Evolutionary conservation across 1,140 invertebrate species (phyloP), one percentile per base, ranked within the genome.

Genomic region (Uloborus diversus): DNA sequence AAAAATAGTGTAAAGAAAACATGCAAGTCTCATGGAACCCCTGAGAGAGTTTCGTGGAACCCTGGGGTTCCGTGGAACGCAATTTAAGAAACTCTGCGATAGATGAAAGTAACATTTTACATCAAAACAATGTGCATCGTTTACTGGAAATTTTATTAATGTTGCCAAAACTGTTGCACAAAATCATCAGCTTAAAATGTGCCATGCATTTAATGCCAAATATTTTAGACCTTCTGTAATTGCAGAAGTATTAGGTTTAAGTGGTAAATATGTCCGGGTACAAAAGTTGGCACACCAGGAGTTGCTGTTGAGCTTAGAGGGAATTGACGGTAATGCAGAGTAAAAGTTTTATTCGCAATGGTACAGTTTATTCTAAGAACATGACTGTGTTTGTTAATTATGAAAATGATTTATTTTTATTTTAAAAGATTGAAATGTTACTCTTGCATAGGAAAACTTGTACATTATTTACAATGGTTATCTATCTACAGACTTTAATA

Each of bases 341-440:
- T 33, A 32, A 33, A 14, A 30, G 25, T 35, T 23, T 64, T 27
- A 20, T 13, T 32, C 33, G 33, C 27, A 64, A 64, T 64, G 61
- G 61, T 14, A 64, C 61, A 30, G 28, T 64, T 13, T 57, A 64
- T 64, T 11, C 23, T 11, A 64, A 64, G 5, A 27, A 64, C 3
- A 32, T 30, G 30, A 32, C 30, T 64, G 61, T 64, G 23, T 32
- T 64, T 28, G 14, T 64, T 17, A 23, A 14, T 64, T 64, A 17
- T 64, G 3, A 64, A 30, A 33, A 64, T 64, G 61, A 64, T 30
- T n/a, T 23, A 20, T 64, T 64, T 27, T 64, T 64, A 14, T 64
- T 64, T 64, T 23, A 30, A 14, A 64, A 64, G 33, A 64, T 64
- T 32, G 14, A 17, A 30, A 33, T 14, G 17, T 30, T 64, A 17